Evolutionary conservation across 2,113 vertebrate genomes (phyloP), one percentile per base, ranked within the genome.

Genomic region (Scolopax mira): DNA sequence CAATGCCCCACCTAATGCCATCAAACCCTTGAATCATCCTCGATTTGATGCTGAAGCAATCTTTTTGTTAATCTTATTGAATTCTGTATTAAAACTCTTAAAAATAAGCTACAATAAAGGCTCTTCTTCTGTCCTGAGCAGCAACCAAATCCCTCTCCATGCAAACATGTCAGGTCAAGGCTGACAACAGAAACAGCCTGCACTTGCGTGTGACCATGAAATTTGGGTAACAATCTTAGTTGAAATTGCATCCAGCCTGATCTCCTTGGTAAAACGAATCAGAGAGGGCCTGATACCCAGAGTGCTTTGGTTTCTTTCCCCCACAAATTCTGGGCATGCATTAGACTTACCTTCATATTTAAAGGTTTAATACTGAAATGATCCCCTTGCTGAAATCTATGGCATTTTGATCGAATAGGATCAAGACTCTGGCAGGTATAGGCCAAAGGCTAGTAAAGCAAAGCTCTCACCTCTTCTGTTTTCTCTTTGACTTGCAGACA

Each of bases 131-230:
- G 9, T 28, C 18, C 81, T 37, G 25, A 78, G 49, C n/a, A 90
- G 35, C 23, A 88, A 13, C 3, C 27, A 0, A 48, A 49, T 41
- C 44, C 18, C 54, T 72, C 24, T n/a, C 62, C 51, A 55, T 6
- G 11, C 19, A 82, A 67, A 71, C 1, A 0, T 3, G 10, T 7
- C 30, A 46, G 6, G 28, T 30, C n/a, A 39, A 62, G 52, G 66
- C 65, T 87, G 41, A 31, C 28, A 44, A 8, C 14, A 81, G 44
- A 35, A 42, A 35, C 1, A 2, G 51, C 11, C 67, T 33, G 75
- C 30, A n/a, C 7, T 11, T 2, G 0, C 2, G 7, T 15, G 46
- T 39, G 55, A 73, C 49, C 22, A 7, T 1, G 19, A 33, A 70
- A 85, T 49, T 3, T 7, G 13, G 10, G 21, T 4, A 71, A 55